phyloP scores from a whole-genome alignment of 2,113 vertebrate species.

The Oreamnos americanus region DNA sequence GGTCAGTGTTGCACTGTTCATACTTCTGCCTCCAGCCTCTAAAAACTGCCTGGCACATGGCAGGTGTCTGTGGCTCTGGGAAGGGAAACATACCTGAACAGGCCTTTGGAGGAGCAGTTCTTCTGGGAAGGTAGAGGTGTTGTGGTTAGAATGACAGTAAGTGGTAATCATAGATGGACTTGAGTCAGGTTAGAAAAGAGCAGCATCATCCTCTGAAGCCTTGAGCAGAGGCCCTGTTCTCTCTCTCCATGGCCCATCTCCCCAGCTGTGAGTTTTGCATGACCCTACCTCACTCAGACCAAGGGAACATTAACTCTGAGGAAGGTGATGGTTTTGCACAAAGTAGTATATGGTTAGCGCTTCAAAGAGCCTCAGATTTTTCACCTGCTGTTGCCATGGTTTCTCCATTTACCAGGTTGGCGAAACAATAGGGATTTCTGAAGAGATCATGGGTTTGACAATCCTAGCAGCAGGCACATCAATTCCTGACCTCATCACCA shows the following conservation, averaged over 20 bases:
- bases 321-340: background rate
- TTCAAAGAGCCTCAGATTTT: background rate
- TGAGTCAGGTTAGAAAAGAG: background rate
- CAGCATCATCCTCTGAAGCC: background rate
- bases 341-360: background rate
- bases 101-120: background rate
- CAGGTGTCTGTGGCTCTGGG: background rate
- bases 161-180: background rate
- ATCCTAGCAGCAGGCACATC: constrained; percentile 97
- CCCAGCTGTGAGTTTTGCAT: background rate
- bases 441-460: constrained; percentile 98
- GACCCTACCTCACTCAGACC: background rate
- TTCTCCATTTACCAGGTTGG: constrained; percentile 86
- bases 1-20: background rate
- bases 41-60: background rate
- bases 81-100: background rate
- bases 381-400: background rate
- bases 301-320: background rate
- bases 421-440: constrained; percentile 96
- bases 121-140: background rate
- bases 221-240: background rate
- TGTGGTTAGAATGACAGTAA: background rate
- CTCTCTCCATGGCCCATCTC: background rate
- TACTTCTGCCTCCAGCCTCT: background rate
- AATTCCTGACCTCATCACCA: constrained; percentile 98